Base-by-base conservation (phyloP, 2,797 vertebrate genomes). In the Sebastes trivittatus region DNA sequence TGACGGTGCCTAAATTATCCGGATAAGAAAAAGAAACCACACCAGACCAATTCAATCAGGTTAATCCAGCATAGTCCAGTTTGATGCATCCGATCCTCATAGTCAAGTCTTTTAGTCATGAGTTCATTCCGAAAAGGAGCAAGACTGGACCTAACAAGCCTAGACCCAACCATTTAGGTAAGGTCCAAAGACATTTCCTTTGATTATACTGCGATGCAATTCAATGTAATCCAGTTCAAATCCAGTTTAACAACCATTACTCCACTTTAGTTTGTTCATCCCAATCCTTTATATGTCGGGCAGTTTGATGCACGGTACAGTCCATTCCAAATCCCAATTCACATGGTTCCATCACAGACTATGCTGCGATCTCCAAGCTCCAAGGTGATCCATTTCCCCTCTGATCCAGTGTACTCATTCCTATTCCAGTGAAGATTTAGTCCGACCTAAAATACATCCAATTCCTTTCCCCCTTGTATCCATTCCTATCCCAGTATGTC, bases 401-500 rank as follows among this genome's bases (percentile, higher is more conserved):
- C 38, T 8, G 36, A 72, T 42, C 46, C 38, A 46, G 16, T 60
- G 10, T 42, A 10, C 22, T 59, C 6, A 22, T 22, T 69, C 66
- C 27, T 55, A 27, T 32, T 61, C 34, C 61, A 56, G 13, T 77
- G 49, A 59, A 64, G 46, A 75, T 65, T 25, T 23, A 46, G 60
- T 82, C 52, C 22, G 10, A 63, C 32, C 38, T 52, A n/a, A 75
- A 58, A 65, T 4, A 69, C 7, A 25, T 78, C n/a, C 11, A 29
- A 85, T 59, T 46, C 63, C 23, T 52, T 23, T 34, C 52, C 20
- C 42, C 7, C 7, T 29, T 2, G 2, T n/a, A 8, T 58, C 32
- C 10, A 30, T 46, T 83, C 68, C 94, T 97, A 99, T 95, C 98
- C 98, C 55, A 99, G 96, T 58, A 95, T 98, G 94, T 99, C 98